These are phyloP conservation scores for Agonopterix arenella DNA, from an alignment of 2,888 invertebrate genomes.

Conservation along the genomic window DNA sequence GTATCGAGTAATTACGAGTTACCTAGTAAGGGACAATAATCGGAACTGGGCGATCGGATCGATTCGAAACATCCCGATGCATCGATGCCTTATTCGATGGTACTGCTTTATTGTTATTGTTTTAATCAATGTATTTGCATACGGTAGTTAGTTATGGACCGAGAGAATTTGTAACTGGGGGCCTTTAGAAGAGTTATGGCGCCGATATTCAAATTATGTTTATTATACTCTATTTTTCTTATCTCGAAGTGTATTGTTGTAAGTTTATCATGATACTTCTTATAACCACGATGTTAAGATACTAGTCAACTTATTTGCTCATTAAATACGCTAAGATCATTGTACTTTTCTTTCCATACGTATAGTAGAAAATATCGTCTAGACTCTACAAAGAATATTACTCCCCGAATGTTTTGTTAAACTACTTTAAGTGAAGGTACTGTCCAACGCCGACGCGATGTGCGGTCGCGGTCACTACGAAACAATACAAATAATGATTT, in stretches of 20 bases:
- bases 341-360: too few relatives aligned
- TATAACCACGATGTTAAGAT: constrained; percentile 1
- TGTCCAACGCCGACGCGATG: too few relatives aligned
- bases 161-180: constrained; percentile 21
- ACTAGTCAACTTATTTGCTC: too few relatives aligned
- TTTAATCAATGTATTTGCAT: constrained; percentile 64
- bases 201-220: constrained; percentile 11
- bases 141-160: constrained; percentile 26
- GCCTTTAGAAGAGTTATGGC: constrained; percentile 17
- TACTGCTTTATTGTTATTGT: constrained; percentile 57
- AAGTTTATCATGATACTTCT: neutral
- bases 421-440: too few relatives aligned
- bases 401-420: too few relatives aligned
- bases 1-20: constrained; percentile 56
- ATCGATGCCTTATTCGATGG: constrained; percentile 65
- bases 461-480: too few relatives aligned
- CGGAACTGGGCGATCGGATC: constrained; percentile 42
- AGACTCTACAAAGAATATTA: too few relatives aligned
- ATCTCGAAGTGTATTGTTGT: neutral
- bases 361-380: too few relatives aligned
- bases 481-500: too few relatives aligned
- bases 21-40: constrained; percentile 69
- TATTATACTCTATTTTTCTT: constrained; percentile 2
- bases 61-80: constrained; percentile 38
- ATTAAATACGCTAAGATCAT: too few relatives aligned